Base-by-base conservation (phyloP, 2,888 invertebrate genomes). In the Volucella inanis region DNA sequence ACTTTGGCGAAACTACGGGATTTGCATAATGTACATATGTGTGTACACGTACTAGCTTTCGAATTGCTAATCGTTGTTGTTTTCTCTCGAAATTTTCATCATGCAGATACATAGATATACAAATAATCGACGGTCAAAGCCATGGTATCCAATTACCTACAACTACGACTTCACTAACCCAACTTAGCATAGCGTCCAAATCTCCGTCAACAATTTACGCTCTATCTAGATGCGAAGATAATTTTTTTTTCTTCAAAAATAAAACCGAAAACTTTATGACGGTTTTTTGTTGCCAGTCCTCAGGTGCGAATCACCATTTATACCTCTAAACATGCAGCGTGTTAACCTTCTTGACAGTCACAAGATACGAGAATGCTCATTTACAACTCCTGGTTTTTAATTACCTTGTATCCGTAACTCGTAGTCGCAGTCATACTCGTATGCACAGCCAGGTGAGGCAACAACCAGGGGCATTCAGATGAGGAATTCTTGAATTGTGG, bases 351-450 rank as follows among this genome's bases (percentile, higher is more conserved):
- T 43, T 57, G 55, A 49, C 64, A 55, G 47, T 62, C 49, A 43
- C 59, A 57, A 38, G 45, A 47, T 47, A 18, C 45, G 38, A 15
- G 52, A 41, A 57, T 72, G 59, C 65, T 61, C 67, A 9, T 61
- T 68, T 62, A 18, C 38, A 18, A 75, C 57, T 71, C 64, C 52
- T 76, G 54, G 65, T 64, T 82, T 71, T 76, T 76, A 82, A 76
- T 76, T 71, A 65, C 68, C 57, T 47, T 47, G 47, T 31, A 6
- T 31, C 54, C 41, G 15, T 38, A 10, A 11, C 10, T 54, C 6
- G 14, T 12, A 31, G 61, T 15, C 49, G 31, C 2, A 65, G 68
- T 9, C 67, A 4, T 31, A 31, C 1, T 6, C 1, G 0, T 31
- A 31, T 31, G 4, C 31, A 1, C 31, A 31, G 31, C 6, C 31